These are phyloP conservation scores for Oscheius sp. DNA, from an alignment of 2,888 invertebrate genomes.

Conservation along the genomic window DNA sequence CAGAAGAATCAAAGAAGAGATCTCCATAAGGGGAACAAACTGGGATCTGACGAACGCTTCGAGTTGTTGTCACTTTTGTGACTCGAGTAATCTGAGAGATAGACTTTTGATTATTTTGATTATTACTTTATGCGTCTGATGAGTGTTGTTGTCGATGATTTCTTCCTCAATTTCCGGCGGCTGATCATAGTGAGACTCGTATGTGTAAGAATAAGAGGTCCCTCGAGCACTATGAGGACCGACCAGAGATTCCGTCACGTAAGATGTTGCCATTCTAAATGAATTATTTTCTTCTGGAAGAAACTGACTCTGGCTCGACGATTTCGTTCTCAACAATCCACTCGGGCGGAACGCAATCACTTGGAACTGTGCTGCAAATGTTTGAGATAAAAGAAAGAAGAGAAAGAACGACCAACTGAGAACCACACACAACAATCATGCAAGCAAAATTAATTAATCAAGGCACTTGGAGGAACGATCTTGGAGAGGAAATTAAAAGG, in stretches of 20 bases:
- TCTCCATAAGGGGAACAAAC: slow-evolving; percentile 63
- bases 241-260: slow-evolving; percentile 64
- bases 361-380: slow-evolving; percentile 54
- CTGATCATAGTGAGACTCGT: slow-evolving; percentile 62
- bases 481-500: not conserved
- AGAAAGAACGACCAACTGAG: slow-evolving; percentile 17
- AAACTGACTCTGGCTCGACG: slow-evolving; percentile 60
- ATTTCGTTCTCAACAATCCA: slow-evolving; percentile 60
- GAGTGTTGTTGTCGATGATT: slow-evolving; percentile 37
- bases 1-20: slow-evolving; percentile 66
- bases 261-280: slow-evolving; percentile 67
- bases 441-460: not conserved
- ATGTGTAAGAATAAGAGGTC: slow-evolving; percentile 64
- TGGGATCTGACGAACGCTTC: slow-evolving; percentile 67
- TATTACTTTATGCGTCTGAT: slow-evolving; percentile 49
- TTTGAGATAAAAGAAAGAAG: not conserved
- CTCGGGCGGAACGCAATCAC: slow-evolving; percentile 50
- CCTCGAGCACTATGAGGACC: slow-evolving; percentile 64
- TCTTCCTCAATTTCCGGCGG: slow-evolving; percentile 58
- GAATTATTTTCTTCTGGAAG: too few relatives aligned
- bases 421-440: slow-evolving; percentile 5
- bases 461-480: not conserved
- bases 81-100: slow-evolving; percentile 66
- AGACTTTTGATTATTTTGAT: not conserved
- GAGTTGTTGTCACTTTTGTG: slow-evolving; percentile 70